Percentiles rank a stretch among this genome's conserved stretches.
These are phyloP conservation scores for Mixornis gularis DNA, from an alignment of 2,113 vertebrate genomes.

Conservation along the genomic window DNA sequence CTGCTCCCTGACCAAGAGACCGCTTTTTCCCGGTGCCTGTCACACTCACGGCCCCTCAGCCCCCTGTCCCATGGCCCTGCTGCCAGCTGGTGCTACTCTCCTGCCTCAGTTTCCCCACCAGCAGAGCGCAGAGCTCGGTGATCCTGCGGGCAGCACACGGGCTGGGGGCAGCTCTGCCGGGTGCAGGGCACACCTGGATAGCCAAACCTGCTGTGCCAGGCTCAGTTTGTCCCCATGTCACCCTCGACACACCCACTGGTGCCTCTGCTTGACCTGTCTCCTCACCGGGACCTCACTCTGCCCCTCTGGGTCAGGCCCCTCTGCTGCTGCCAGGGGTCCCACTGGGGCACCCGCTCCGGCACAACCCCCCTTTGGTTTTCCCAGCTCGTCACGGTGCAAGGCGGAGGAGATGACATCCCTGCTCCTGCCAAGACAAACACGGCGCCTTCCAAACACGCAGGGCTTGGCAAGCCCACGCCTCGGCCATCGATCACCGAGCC, in stretches of 20 bases:
- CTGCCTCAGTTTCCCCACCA: neutral
- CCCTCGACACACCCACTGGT: fast-evolving
- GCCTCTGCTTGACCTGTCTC: fast-evolving
- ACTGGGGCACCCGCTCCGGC: fast-evolving
- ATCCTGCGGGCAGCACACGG: fast-evolving
- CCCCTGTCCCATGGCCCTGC: fast-evolving
- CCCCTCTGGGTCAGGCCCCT: neutral
- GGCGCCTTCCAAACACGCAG: constrained; percentile 30
- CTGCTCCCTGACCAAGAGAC: neutral
- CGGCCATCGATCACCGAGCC: constrained; percentile 29
- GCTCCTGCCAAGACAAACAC: constrained; percentile 59
- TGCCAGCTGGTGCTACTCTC: neutral
- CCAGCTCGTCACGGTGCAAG: neutral
- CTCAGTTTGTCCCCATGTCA: fast-evolving
- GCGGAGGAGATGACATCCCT: constrained; percentile 43
- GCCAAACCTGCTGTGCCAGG: neutral
- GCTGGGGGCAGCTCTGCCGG: neutral
- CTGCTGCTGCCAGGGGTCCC: neutral
- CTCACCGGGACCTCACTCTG: fast-evolving
- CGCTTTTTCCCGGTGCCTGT: neutral
- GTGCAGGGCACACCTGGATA: neutral
- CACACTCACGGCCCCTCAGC: fast-evolving
- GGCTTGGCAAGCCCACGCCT: constrained; percentile 29
- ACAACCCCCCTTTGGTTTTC: neutral
- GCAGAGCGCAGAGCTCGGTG: fast-evolving